These are phyloP conservation scores for Plagodis pulveraria DNA, from an alignment of 2,888 invertebrate genomes.

Conservation along the genomic window DNA sequence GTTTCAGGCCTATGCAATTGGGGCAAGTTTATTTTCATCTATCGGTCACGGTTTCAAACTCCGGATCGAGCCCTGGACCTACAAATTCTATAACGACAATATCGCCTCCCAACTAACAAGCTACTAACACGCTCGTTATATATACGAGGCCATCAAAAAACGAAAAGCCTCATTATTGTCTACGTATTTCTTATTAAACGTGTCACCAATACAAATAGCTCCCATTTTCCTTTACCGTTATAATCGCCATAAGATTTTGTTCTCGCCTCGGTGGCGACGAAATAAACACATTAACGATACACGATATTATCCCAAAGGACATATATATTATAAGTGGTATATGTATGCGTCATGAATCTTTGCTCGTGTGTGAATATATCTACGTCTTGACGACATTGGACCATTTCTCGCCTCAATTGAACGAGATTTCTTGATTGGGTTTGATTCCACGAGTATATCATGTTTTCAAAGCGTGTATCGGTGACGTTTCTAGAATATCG, in stretches of 20 bases:
- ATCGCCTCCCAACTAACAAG: too few species aligned
- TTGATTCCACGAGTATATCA: constrained; percentile 27
- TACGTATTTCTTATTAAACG: too few species aligned
- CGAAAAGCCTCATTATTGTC: too few species aligned
- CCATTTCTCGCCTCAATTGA: constrained; percentile 35
- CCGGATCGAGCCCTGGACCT: too few species aligned
- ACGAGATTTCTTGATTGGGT: constrained; percentile 32
- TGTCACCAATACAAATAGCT: too few species aligned
- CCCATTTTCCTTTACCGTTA: constrained; percentile 7
- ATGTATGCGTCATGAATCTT: too few species aligned
- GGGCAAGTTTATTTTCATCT: too few species aligned
- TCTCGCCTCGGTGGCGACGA: constrained; percentile 26
- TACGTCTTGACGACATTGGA: constrained; percentile 26
- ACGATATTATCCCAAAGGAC: constrained; percentile 33
- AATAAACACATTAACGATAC: constrained; percentile 43
- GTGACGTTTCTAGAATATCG: constrained; percentile 7
- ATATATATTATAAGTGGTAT: constrained; percentile 22
- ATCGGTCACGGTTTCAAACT: too few species aligned
- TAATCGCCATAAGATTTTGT: constrained; percentile 17
- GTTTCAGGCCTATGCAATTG: too few species aligned
- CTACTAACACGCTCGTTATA: too few species aligned
- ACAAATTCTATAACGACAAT: too few species aligned
- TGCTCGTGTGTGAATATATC: constrained; percentile 14
- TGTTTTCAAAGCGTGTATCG: constrained; percentile 2
- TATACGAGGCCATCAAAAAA: too few species aligned